phyloP scores from a whole-genome alignment of 1,140 invertebrate genomes.

The Dreissena rostriformis region DNA sequence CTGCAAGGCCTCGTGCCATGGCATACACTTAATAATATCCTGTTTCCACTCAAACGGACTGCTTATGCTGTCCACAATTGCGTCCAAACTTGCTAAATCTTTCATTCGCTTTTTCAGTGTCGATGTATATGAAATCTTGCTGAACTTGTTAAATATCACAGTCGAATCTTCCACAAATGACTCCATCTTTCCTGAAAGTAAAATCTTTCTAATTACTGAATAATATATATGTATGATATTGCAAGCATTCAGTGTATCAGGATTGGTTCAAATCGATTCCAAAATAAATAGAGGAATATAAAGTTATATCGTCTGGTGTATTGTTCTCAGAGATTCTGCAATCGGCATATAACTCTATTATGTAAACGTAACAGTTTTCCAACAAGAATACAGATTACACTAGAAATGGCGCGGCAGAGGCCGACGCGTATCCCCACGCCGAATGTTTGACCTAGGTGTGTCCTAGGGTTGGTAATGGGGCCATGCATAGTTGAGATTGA shows the following conservation, averaged over 20 bases:
- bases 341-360: too few relatives aligned
- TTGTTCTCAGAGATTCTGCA: not conserved
- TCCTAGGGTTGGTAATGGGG: too few relatives aligned
- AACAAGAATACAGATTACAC: not conserved
- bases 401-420: not conserved
- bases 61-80: conserved; percentile 17
- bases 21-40: conserved; percentile 21
- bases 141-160: conserved; percentile 6
- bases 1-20: conserved; percentile 8
- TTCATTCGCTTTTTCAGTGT: not conserved
- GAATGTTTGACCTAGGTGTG: too few relatives aligned
- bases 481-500: too few relatives aligned
- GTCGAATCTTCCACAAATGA: conserved; percentile 20
- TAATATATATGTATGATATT: not conserved
- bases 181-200: conserved; percentile 45
- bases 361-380: too few relatives aligned
- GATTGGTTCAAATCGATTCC: not conserved
- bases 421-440: too few relatives aligned
- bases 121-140: not conserved
- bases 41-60: conserved; percentile 26
- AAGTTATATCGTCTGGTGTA: not conserved
- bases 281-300: not conserved
- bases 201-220: not conserved
- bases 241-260: not conserved
- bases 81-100: not conserved